These are phyloP conservation scores for Meta bourneti DNA, from an alignment of 2,888 invertebrate genomes.

Conservation along the genomic window DNA sequence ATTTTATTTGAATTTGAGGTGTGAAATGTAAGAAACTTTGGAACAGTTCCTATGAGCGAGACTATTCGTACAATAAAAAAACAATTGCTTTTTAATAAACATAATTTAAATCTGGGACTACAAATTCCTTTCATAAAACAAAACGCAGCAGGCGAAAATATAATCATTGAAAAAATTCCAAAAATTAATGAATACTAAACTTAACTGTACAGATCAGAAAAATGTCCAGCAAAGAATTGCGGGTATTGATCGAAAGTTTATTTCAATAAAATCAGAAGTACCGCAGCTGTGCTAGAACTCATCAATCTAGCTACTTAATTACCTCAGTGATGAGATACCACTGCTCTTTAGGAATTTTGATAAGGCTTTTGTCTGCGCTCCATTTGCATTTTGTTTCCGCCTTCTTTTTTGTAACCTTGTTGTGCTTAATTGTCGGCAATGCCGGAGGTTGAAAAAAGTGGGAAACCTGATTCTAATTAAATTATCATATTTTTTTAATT, in stretches of 20 bases:
- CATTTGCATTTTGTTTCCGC: constrained; percentile 23
- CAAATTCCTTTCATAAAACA: too few species aligned
- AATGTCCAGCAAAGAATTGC: neutral
- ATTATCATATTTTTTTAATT: constrained; percentile 11
- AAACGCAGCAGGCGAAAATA: neutral
- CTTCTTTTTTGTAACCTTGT: neutral
- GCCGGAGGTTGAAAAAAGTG: neutral
- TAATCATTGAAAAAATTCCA: neutral
- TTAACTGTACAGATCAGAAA: neutral
- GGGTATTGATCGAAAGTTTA: neutral
- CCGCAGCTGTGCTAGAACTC: constrained; percentile 2
- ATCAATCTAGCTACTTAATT: constrained; percentile 51
- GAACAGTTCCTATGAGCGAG: too few species aligned
- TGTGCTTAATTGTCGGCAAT: neutral
- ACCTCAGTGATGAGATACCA: neutral
- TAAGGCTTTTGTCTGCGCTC: constrained; percentile 7
- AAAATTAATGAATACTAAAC: neutral
- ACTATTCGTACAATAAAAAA: too few species aligned
- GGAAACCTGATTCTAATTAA: neutral
- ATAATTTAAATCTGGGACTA: neutral
- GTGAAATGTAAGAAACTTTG: too few species aligned
- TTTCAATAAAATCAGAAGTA: constrained; percentile 17
- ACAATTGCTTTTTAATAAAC: neutral
- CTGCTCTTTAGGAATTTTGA: constrained; percentile 14
- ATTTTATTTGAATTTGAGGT: too few species aligned